Base-by-base conservation (phyloP, 64 coral and sea anemone genomes). In the Dendronephthya gigantea region DNA sequence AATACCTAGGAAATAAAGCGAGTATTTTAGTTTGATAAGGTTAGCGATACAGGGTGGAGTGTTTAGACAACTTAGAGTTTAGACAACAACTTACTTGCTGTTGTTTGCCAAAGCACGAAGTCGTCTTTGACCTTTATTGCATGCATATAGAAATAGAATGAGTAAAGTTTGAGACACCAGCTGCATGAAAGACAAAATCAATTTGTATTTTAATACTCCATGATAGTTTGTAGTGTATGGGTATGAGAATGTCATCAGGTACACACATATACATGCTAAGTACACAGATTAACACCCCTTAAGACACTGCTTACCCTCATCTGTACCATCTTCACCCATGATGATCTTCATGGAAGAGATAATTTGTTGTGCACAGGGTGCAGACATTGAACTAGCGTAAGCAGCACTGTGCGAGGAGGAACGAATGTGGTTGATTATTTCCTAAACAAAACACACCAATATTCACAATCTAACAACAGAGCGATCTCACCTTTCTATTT, bases 401-500 rank as follows among this genome's bases (percentile, higher is more conserved):
- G 94, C 92, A 17, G 94, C 89, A 90, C 94, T 93, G 87, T 97
- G 94, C 40, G 94, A 97, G 37, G 91, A 87, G 16, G 85, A 86
- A 22, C 92, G 70, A 31, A 97, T 93, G 68, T 97, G 92, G 52
- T 89, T 83, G 31, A 97, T 90, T 62, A 93, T 91, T n/a, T 93
- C 92, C 94, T 97, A 69, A 33, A n/a, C n/a, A 17, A 55, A 68
- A 65, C 12, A 33, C 58, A 84, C 22, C 9, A 9, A 38, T 27
- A 30, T 23, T 32, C 31, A 41, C 47, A 45, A 45, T 45, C 41
- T 28, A 15, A 50, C 1, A 34, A 39, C n/a, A n/a, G n/a, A n/a
- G 7, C 30, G 2, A 15, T 29, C 6, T 17, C 1, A 84, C 27
- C 28, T 40, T 29, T 40, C 37, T n/a, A n/a, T n/a, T n/a, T n/a